Base-by-base conservation (phyloP, 2,888 invertebrate genomes). In the Protophormia terraenovae region DNA sequence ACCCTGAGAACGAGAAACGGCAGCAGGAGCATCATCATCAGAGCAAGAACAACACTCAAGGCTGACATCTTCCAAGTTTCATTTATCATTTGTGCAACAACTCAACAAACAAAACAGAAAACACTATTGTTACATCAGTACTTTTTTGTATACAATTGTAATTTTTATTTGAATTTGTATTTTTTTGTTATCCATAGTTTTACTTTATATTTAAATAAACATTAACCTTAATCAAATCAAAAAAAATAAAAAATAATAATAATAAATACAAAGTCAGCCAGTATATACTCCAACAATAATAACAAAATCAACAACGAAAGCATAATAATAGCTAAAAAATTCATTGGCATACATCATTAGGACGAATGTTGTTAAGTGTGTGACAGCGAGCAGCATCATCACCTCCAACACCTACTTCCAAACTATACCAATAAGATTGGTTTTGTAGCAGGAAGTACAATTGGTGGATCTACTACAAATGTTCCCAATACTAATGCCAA, bases 401-500 rank as follows among this genome's bases (percentile, higher is more conserved):
- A n/a, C 62, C 67, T 58, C 45, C 64, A 64, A 58, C 47, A 41
- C 16, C 58, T 67, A 77, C 77, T 47, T 69, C 35, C 67, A 35
- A 50, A 38, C 79, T 66, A 75, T 81, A 86, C 82, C 86, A 87
- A 88, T 71, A 82, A 41, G 47, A 75, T 85, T 82, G 73, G 32
- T 53, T 50, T 69, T 75, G 75, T 78, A 71, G 58, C 73, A 58
- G 85, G 82, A 82, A 85, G 75, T 75, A 75, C 62, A 79, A 78
- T 75, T 82, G 78, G 73, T 64, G 78, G 73, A 82, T 64, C 50
- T 27, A 35, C 75, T 84, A 88, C 89, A 88, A 90, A 92, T 91
- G 91, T 89, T 89, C 86, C 88, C 87, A 78, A 85, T 83, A 83
- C 87, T 87, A 86, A 89, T 89, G 88, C 89, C 90, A 89, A 89